phyloP scores from a whole-genome alignment of 1,140 invertebrate species.

The Ceratina australensis region DNA sequence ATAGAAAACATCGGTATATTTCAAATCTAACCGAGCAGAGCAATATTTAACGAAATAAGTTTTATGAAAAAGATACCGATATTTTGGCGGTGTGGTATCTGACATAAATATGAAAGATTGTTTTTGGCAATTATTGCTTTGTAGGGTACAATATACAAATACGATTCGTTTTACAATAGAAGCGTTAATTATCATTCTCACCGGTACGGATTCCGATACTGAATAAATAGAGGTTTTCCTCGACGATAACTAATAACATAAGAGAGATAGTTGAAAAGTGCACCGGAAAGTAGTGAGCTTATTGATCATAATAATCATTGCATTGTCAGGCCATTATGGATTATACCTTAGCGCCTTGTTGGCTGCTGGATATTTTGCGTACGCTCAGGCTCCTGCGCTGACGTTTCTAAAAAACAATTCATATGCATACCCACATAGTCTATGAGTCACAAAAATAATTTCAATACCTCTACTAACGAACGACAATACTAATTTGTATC shows the following conservation, averaged over 20 bases:
- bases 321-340: slow-evolving; percentile 57
- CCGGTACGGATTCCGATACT: slow-evolving; percentile 48
- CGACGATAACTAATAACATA: slow-evolving; percentile 53
- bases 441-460: slow-evolving; percentile 43
- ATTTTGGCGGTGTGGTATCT: slow-evolving; percentile 15
- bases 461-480: slow-evolving; percentile 47
- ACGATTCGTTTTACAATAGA: slow-evolving; percentile 33
- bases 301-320: slow-evolving; percentile 57
- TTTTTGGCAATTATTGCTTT: not conserved
- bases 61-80: slow-evolving; percentile 19
- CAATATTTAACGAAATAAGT: too few relatives aligned
- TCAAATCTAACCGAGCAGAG: not conserved
- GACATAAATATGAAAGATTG: too few relatives aligned
- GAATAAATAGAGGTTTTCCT: slow-evolving; percentile 47
- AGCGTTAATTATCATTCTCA: slow-evolving; percentile 45
- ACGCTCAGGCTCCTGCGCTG: slow-evolving; percentile 81
- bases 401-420: slow-evolving; percentile 81
- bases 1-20: slow-evolving; percentile 23
- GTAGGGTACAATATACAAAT: slow-evolving; percentile 4
- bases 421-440: slow-evolving; percentile 69
- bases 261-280: slow-evolving; percentile 54
- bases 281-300: slow-evolving; percentile 49
- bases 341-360: slow-evolving; percentile 82
- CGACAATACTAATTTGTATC: slow-evolving; percentile 4
- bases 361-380: slow-evolving; percentile 80